phyloP scores from a whole-genome alignment of 2,888 invertebrate species.

The Cistogaster globosa region DNA sequence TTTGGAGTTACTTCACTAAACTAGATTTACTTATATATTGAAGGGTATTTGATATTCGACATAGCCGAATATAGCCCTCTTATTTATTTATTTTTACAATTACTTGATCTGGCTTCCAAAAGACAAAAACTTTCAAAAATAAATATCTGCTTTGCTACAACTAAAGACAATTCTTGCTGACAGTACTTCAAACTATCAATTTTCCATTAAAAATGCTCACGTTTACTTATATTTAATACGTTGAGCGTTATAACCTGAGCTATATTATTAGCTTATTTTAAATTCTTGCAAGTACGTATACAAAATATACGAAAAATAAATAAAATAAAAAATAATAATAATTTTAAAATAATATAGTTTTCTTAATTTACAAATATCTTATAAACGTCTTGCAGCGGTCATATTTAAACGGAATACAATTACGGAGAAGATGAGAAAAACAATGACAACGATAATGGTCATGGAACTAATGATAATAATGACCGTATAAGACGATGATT shows the following conservation, averaged over 20 bases:
- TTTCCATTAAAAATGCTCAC: conserved; percentile 47
- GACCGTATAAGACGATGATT: conserved; percentile 34
- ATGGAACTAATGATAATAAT: conserved; percentile 45
- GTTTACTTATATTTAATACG: background rate
- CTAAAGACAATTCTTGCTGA: conserved; percentile 4
- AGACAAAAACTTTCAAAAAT: too few relatives aligned
- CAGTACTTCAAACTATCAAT: conserved; percentile 5
- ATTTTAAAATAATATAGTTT: conserved; percentile 57
- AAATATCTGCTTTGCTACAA: background rate
- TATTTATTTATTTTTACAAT: too few relatives aligned
- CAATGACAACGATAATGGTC: conserved; percentile 13
- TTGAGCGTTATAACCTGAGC: background rate
- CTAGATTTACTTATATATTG: too few relatives aligned
- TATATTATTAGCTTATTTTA: conserved; percentile 38
- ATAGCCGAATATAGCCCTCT: too few relatives aligned
- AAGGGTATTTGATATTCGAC: too few relatives aligned
- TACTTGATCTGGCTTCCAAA: too few relatives aligned
- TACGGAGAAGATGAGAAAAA: conserved; percentile 19
- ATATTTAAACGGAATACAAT: conserved; percentile 38
- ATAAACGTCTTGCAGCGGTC: conserved; percentile 49
- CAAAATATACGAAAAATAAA: background rate
- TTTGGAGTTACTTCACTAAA: too few relatives aligned
- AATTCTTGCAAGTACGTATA: conserved; percentile 32
- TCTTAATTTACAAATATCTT: conserved; percentile 52
- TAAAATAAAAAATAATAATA: conserved; percentile 20